These are phyloP conservation scores for Drosophila malerkotliana DNA, from an alignment of 1,140 invertebrate genomes.

Conservation along the genomic window DNA sequence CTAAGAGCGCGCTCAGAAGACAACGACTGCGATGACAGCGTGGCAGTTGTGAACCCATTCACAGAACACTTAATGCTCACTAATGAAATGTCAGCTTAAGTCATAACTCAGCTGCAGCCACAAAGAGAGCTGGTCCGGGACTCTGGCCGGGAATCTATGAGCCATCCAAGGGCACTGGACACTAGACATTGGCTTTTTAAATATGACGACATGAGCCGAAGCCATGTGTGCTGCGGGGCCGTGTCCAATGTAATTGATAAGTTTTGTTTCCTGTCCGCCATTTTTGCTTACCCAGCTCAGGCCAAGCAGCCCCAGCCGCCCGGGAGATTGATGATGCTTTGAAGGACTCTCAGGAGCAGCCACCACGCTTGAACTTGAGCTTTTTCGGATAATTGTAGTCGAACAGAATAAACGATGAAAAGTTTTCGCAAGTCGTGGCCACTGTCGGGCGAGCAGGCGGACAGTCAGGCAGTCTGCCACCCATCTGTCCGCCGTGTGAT, in stretches of 20 bases:
- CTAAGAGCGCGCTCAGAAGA: conserved; percentile 5
- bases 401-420: conserved; percentile 73
- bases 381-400: conserved; percentile 69
- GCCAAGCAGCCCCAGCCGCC: conserved; percentile 20
- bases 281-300: conserved; percentile 58
- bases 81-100: conserved; percentile 83
- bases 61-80: conserved; percentile 80
- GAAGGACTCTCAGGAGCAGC: conserved; percentile 55
- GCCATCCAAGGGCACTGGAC: conserved; percentile 22
- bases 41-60: conserved; percentile 69
- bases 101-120: conserved; percentile 79
- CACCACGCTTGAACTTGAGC: conserved; percentile 41
- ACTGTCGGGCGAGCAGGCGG: background rate
- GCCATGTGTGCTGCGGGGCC: conserved; percentile 10
- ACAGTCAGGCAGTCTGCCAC: conserved; percentile 7
- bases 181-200: conserved; percentile 64
- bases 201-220: conserved; percentile 70
- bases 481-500: conserved; percentile 61
- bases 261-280: conserved; percentile 54
- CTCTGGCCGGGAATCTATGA: conserved; percentile 16
- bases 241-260: conserved; percentile 78
- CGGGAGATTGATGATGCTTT: conserved; percentile 78
- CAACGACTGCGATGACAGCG: conserved; percentile 36
- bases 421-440: conserved; percentile 51
- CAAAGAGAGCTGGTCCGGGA: conserved; percentile 17